Evolutionary conservation across 2,113 vertebrate species (phyloP).

Genomic region (Pluvianellus socialis): DNA sequence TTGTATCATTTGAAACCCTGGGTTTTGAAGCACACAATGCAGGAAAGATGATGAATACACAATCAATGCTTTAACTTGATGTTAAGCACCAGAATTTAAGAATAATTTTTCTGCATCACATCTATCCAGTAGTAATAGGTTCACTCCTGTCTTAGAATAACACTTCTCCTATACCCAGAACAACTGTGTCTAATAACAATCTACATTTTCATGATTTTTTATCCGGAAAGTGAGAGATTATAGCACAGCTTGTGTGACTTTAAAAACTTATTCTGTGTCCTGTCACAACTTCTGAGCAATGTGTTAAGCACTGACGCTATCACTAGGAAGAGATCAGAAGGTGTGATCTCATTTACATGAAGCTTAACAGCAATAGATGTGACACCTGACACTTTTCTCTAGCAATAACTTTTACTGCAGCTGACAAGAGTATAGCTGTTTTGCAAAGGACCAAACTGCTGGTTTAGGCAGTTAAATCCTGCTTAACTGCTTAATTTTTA

Average conservation of each 20-base stretch:
- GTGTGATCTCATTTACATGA: constrained; percentile 33
- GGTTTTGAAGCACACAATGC: not conserved
- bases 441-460: not conserved
- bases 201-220: not conserved
- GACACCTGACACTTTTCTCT: not conserved
- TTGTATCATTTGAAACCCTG: not conserved
- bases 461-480: not conserved
- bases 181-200: not conserved
- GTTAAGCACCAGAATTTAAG: not conserved
- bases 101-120: not conserved
- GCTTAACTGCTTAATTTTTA: not conserved
- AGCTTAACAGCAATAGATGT: constrained; percentile 12
- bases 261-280: not conserved
- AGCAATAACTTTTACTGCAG: not conserved
- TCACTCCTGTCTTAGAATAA: not conserved
- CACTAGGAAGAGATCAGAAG: not conserved
- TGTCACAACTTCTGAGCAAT: not conserved
- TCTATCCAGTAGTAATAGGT: not conserved
- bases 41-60: not conserved
- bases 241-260: not conserved
- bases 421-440: not conserved
- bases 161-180: not conserved
- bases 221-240: not conserved
- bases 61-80: not conserved
- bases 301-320: not conserved